Conservation (phyloP, 2,113 vertebrate species). For the Ivindomyrus marchei region DNA sequence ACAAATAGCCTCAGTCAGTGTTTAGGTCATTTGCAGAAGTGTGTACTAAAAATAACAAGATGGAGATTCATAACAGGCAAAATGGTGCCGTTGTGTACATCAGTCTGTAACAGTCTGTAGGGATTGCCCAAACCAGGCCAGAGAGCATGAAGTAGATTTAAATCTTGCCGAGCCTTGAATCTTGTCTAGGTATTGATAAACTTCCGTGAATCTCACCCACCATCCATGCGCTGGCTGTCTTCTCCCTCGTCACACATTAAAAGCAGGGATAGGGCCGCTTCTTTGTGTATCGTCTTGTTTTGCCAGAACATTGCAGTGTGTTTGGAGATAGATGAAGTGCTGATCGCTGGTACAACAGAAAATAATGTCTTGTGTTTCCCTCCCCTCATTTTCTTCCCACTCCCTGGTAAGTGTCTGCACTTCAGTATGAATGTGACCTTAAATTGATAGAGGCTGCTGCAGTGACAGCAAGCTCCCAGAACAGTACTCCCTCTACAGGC, state of each 20-base stretch:
- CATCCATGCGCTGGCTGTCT: neutral
- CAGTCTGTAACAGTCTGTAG: neutral
- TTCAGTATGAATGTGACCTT: slow-evolving; percentile 4
- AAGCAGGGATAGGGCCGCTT: neutral
- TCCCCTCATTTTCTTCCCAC: slow-evolving; percentile 10
- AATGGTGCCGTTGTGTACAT: neutral
- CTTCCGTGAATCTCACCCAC: neutral
- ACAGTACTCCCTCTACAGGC: slow-evolving; percentile 46
- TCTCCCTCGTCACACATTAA: neutral
- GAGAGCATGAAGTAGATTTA: neutral
- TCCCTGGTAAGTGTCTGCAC: slow-evolving; percentile 18
- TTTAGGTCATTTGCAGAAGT: neutral
- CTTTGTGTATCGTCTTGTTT: neutral
- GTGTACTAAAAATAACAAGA: neutral
- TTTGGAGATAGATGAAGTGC: neutral
- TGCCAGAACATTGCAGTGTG: neutral
- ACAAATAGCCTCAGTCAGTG: neutral
- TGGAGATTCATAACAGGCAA: neutral
- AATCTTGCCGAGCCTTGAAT: neutral
- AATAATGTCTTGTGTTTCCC: slow-evolving; percentile 5
- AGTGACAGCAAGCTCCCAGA: slow-evolving; percentile 15
- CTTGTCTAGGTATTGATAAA: neutral
- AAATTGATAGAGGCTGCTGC: slow-evolving; percentile 4
- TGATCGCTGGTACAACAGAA: neutral
- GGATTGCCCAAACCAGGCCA: neutral